Base-by-base conservation (phyloP, 2,113 vertebrate species). In the Triplophysa dalaica region DNA sequence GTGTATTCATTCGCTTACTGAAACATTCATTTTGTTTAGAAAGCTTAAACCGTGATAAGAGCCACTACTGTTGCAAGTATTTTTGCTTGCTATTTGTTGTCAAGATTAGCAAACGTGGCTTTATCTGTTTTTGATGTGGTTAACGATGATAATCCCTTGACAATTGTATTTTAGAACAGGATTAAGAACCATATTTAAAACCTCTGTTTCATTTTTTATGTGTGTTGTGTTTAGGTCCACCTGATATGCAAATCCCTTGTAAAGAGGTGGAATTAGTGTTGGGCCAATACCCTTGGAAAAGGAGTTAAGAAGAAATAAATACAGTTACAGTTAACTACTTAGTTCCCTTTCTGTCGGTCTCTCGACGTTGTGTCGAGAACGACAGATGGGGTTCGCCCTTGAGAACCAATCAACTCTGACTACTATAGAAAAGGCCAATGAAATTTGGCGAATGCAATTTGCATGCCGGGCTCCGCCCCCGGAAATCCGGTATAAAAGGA, bases 51-150 rank as follows among this genome's bases (percentile, higher is more conserved):
- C 13, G 17, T 52, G 50, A 52, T 17, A 52, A 52, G 50, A 17
- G 50, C 50, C 50, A 52, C 13, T 52, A 2, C 8, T 12, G 43
- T 45, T 45, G 43, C 11, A 45, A 58, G 21, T 24, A 61, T 12
- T 22, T 12, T 61, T 21, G 56, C 14, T 0, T 22, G 14, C 52
- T 38, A 60, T 60, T 54, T 45, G 9, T n/a, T 63, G 38, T 63
- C 22, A 19, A 75, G 58, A 63, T 75, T 75, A 63, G 70, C 33
- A 61, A 63, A 48, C 10, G 58, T 38, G 17, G 26, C 62, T 76
- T 76, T 65, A 52, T 76, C 43, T 65, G 74, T 65, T 64, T 75
- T 76, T 65, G 74, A 65, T 76, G 65, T 76, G 60, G 19, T 65
- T 22, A 33, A 76, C 65, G 19, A 43, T 22, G 24, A 29, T 76